Evolutionary conservation across 2,113 vertebrate genomes (phyloP).

Genomic region (Hippocampus abdominalis): DNA sequence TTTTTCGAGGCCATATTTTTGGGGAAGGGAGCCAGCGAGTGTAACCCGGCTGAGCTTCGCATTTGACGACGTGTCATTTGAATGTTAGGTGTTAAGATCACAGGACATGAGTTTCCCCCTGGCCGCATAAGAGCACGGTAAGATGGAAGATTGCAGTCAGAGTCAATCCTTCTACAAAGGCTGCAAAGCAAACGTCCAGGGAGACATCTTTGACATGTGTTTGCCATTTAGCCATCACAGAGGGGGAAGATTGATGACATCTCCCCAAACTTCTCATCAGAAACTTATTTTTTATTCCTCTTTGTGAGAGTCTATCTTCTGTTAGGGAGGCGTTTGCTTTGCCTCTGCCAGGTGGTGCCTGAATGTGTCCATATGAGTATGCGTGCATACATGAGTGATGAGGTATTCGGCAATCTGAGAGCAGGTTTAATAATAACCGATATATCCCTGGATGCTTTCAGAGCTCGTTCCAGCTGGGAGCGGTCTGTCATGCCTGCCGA

Average conservation of each 20-base stretch:
- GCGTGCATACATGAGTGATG: slow-evolving; percentile 42
- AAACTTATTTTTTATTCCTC: slow-evolving; percentile 47
- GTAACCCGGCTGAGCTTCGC: background rate
- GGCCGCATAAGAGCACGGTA: slow-evolving; percentile 32
- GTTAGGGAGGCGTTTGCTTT: slow-evolving; percentile 45
- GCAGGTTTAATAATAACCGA: slow-evolving; percentile 62
- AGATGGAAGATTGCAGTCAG: slow-evolving; percentile 34
- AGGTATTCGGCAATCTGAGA: slow-evolving; percentile 61
- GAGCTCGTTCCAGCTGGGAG: slow-evolving; percentile 60
- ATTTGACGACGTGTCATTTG: background rate
- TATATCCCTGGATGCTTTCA: slow-evolving; percentile 59
- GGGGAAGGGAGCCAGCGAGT: background rate
- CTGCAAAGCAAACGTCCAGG: slow-evolving; percentile 21
- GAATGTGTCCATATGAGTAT: slow-evolving; percentile 26
- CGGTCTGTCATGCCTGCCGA: slow-evolving; percentile 53
- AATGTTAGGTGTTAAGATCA: background rate
- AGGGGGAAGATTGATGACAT: slow-evolving; percentile 50
- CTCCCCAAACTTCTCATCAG: slow-evolving; percentile 59
- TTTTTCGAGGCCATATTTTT: no score
- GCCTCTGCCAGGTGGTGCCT: slow-evolving; percentile 57
- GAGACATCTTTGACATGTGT: slow-evolving; percentile 58
- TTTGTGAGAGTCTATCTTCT: slow-evolving; percentile 52
- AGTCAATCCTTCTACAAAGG: slow-evolving; percentile 33
- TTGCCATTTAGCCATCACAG: slow-evolving; percentile 60
- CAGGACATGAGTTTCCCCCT: slow-evolving; percentile 23